These are phyloP conservation scores for Catalaphyllia jardinei DNA, from an alignment of 64 coral and sea anemone species.

Conservation along the genomic window DNA sequence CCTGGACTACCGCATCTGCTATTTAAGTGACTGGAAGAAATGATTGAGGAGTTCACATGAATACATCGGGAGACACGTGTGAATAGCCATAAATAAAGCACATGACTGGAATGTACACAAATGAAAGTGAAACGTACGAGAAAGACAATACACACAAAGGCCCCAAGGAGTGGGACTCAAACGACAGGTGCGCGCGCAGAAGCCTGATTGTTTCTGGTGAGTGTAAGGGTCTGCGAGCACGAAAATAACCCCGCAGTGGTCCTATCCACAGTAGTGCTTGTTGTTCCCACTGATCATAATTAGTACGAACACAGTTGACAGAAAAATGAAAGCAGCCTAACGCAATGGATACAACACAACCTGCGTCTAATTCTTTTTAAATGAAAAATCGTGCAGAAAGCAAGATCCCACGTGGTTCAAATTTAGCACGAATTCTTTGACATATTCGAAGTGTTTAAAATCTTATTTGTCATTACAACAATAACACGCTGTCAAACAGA, in stretches of 20 bases:
- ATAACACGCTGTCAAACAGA: too few species aligned
- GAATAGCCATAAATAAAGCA: background rate
- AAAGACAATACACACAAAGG: background rate
- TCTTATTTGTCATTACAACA: too few species aligned
- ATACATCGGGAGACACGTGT: background rate
- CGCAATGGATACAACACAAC: too few species aligned
- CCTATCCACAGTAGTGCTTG: background rate
- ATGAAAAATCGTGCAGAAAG: too few species aligned
- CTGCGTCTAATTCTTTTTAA: too few species aligned
- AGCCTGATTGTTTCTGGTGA: background rate
- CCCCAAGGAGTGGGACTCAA: background rate
- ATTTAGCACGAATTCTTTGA: too few species aligned
- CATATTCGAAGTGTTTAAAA: too few species aligned
- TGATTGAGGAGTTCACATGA: slow-evolving; percentile 11
- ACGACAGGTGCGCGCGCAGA: background rate
- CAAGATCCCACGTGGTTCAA: too few species aligned
- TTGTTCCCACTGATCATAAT: too few species aligned
- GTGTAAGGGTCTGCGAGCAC: background rate
- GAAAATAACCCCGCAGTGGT: background rate
- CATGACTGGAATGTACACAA: slow-evolving; percentile 13
- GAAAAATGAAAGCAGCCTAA: too few species aligned
- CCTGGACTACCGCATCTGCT: slow-evolving; percentile 73
- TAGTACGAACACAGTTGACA: too few species aligned
- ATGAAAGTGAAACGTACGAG: background rate
- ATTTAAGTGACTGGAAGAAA: slow-evolving; percentile 59